A percentile compares a stretch with the other conserved stretches of the same genome.
Conservation (phyloP, 2,888 invertebrate species). For the Drosophila tanythrix region DNA sequence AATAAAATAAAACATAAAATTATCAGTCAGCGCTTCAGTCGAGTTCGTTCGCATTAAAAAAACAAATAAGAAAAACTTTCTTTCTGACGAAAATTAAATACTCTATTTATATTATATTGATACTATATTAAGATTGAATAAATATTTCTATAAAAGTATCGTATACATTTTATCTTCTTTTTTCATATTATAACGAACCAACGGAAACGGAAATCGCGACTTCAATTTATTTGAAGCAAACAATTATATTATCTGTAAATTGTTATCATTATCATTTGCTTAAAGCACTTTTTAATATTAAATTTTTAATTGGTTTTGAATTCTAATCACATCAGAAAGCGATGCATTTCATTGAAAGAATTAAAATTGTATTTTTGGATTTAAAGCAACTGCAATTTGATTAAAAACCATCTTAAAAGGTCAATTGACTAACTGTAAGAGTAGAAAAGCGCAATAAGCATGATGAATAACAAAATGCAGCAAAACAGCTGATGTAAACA, state of each 20-base stretch:
- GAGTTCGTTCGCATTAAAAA: slow-evolving; percentile 30
- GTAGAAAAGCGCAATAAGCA: slow-evolving; percentile 15
- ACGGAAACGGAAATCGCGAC: neutral
- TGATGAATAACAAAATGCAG: slow-evolving; percentile 5
- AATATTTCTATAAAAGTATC: neutral
- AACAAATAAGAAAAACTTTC: neutral
- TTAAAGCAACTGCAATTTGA: neutral
- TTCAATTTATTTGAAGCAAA: neutral
- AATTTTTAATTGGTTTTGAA: neutral
- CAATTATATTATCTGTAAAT: neutral
- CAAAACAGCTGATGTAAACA: slow-evolving; percentile 45
- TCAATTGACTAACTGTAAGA: neutral
- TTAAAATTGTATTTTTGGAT: neutral
- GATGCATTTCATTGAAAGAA: neutral
- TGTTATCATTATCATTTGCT: neutral
- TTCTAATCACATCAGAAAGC: neutral
- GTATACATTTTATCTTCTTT: neutral
- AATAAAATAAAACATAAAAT: slow-evolving; percentile 16
- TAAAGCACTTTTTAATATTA: neutral
- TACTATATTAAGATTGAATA: neutral
- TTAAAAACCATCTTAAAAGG: neutral
- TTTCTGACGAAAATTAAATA: neutral
- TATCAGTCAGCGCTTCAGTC: slow-evolving; percentile 12
- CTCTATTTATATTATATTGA: neutral
- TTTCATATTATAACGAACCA: neutral